A percentile compares a stretch with the other conserved stretches of the same genome.
phyloP scores from a whole-genome alignment of 2,888 invertebrate genomes.

The Scaptomyza tumidula region DNA sequence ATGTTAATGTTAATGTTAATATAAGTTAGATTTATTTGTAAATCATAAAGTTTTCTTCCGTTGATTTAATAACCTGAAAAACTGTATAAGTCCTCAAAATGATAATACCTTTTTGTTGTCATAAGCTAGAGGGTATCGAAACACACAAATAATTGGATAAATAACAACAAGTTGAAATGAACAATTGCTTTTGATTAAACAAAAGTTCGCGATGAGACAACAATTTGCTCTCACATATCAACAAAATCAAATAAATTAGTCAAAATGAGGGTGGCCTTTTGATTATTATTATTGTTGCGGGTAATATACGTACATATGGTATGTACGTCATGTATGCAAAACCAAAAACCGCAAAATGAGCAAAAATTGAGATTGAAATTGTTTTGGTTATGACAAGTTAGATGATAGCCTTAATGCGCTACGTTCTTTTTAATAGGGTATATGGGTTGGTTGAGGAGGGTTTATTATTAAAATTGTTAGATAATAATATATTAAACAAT shows the following conservation, averaged over 20 bases:
- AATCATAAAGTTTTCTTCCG: background rate
- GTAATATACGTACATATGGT: background rate
- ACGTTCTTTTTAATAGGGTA: background rate
- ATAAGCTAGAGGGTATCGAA: conserved; percentile 26
- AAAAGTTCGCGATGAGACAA: conserved; percentile 69
- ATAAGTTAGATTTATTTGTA: no score
- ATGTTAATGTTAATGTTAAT: no score
- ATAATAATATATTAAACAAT: background rate
- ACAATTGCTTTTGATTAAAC: conserved; percentile 82
- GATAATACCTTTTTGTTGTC: background rate
- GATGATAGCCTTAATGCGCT: conserved; percentile 37
- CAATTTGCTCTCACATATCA: conserved; percentile 58
- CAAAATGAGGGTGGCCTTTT: conserved; percentile 74
- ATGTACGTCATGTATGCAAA: conserved; percentile 23
- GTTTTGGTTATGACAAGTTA: conserved; percentile 37
- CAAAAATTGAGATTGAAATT: conserved; percentile 47
- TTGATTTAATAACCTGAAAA: no score
- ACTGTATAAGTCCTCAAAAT: no score
- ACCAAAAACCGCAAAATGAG: conserved; percentile 58
- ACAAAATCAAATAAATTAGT: conserved; percentile 76
- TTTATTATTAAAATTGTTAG: no score
- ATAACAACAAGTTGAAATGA: conserved; percentile 67
- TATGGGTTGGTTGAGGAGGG: background rate
- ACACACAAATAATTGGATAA: conserved; percentile 36
- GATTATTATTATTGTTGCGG: conserved; percentile 39